Conservation (phyloP, 2,888 invertebrate genomes). For the Marasmarcha lunaedactyla region DNA sequence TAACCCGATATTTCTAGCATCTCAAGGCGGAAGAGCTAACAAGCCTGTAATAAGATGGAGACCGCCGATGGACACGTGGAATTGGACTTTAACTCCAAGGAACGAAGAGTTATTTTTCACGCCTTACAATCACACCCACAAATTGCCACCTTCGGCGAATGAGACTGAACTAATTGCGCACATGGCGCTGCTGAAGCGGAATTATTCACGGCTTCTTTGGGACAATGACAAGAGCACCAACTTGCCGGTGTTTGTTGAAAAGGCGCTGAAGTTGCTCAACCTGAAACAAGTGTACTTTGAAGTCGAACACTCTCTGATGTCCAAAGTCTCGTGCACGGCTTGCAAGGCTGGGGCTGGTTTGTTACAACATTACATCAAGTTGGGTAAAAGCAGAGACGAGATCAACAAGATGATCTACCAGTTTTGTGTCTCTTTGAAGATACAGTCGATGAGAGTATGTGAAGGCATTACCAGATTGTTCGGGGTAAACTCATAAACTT, state of each 20-base stretch:
- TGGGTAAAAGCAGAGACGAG: conserved; percentile 87
- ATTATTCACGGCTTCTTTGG: conserved; percentile 76
- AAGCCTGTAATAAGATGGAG: conserved; percentile 59
- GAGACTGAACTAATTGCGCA: conserved; percentile 58
- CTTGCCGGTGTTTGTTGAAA: conserved; percentile 84
- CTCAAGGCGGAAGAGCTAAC: conserved; percentile 32
- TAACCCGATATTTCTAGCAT: conserved; percentile 54
- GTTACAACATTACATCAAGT: conserved; percentile 85
- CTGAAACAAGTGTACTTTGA: conserved; percentile 86
- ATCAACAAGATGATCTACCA: conserved; percentile 87
- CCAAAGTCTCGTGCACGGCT: conserved; percentile 90
- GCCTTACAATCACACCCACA: conserved; percentile 59
- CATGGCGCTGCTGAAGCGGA: conserved; percentile 52
- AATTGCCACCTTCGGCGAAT: conserved; percentile 59
- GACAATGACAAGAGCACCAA: conserved; percentile 78
- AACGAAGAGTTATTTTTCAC: conserved; percentile 52
- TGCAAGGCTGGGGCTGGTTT: conserved; percentile 90
- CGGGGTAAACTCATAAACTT: conserved; percentile 75
- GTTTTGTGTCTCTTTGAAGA: conserved; percentile 88
- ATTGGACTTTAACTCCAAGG: conserved; percentile 44
- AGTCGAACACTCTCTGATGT: conserved; percentile 93
- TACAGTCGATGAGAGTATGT: conserved; percentile 90
- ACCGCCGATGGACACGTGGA: conserved; percentile 59
- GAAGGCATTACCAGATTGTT: conserved; percentile 88
- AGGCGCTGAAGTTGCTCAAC: conserved; percentile 84